Base-by-base conservation (phyloP, 2,113 vertebrate species). In the Furnarius figulus region DNA sequence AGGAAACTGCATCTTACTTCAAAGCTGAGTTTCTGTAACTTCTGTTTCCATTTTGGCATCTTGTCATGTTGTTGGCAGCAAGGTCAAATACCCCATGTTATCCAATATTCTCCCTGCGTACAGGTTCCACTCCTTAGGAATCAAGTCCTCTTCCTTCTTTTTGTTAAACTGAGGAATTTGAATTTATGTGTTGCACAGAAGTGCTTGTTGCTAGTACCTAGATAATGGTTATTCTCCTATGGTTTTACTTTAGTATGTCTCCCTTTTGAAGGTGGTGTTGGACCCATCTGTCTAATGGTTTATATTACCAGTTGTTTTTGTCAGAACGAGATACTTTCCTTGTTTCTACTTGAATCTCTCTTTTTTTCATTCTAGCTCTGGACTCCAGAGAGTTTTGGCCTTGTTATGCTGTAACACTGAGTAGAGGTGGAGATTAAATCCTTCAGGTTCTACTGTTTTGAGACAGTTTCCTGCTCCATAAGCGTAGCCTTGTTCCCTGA, bases 81-180 rank as follows among this genome's bases (percentile, higher is more conserved):
- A 91, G 84, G 92, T 87, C 87, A 96, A 87, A 94, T 56, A 58
- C 44, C 87, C 76, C 49, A 3, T 7, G 18, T 74, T 89, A 94
- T 53, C 65, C 91, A 85, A 70, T 89, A 81, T 89, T 85, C 68
- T 90, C 70, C 27, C 62, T 63, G 81, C 0, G 2, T 27, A 31
- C 17, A 31, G 22, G 56, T 59, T 63, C 53, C 39, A 4, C 30
- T 85, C 49, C 67, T 85, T 25, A n/a, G 90, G 65, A 93, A 40
- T 65, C n/a, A 44, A 72, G 8, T 25, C 28, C 10, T 63, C 50
- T 59, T 82, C 28, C 42, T 71, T 33, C 27, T 65, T 56, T 55
- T 76, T 53, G 39, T 67, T 59, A 50, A 44, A 3, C 40, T 31
- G 24, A 46, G 53, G 61, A 78, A 90, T 49, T 2, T 47, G 50